Evolutionary conservation across 2,888 invertebrate species (phyloP).

Genomic region (Platerodrilus igneus): DNA sequence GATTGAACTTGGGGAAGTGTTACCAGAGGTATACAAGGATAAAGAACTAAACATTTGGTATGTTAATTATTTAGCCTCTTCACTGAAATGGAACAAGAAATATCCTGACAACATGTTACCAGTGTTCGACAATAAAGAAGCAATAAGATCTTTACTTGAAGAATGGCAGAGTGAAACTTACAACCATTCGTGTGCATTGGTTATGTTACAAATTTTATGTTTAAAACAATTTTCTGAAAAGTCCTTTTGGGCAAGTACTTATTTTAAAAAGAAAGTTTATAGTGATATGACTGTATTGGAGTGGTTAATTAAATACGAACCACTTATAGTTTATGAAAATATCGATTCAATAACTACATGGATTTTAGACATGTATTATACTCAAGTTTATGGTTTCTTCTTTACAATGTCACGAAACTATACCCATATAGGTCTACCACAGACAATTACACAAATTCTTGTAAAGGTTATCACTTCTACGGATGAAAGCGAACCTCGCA

Average conservation of each 20-base stretch:
- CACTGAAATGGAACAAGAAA: conserved; percentile 8
- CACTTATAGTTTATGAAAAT: conserved; percentile 2
- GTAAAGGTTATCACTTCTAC: neutral
- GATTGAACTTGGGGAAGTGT: neutral
- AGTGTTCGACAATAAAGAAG: neutral
- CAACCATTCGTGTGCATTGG: neutral
- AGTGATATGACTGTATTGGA: conserved; percentile 3
- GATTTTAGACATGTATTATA: conserved; percentile 8
- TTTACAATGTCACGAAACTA: conserved; percentile 10
- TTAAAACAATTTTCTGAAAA: neutral
- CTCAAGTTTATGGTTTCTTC: conserved; percentile 2
- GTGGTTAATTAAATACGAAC: conserved; percentile 10
- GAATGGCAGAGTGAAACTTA: neutral
- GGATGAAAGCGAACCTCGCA: neutral
- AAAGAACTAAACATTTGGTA: neutral
- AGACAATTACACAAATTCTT: conserved; percentile 9
- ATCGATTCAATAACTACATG: neutral
- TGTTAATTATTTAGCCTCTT: conserved; percentile 1
- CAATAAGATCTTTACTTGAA: neutral
- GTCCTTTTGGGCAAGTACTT: neutral
- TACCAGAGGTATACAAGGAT: neutral
- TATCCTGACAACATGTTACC: conserved; percentile 9
- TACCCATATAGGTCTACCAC: conserved; percentile 13
- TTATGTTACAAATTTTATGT: neutral
- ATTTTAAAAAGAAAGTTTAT: neutral